Conservation (phyloP, 2,113 vertebrate genomes). For the Misgurnus mizolepis region DNA sequence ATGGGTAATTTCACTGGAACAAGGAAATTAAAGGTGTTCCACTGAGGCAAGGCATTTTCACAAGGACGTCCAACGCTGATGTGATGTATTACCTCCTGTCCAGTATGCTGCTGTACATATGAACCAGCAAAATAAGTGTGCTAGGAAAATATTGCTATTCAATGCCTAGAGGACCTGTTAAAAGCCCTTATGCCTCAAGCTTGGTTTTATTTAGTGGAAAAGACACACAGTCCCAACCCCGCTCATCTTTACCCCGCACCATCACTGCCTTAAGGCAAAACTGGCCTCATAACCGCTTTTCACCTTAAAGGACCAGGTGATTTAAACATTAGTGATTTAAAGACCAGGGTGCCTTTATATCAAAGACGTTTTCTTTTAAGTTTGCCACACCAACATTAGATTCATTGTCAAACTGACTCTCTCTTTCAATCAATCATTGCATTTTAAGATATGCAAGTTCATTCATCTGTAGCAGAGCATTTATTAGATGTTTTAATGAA, state of each 20-base stretch:
- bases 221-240: background rate
- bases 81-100: background rate
- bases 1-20: background rate
- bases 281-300: background rate
- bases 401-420: background rate
- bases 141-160: background rate
- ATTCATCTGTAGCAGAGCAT: background rate
- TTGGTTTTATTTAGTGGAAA: background rate
- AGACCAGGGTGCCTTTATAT: background rate
- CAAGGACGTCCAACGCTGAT: background rate
- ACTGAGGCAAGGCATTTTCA: background rate
- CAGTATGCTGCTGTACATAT: background rate
- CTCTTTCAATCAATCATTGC: background rate
- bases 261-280: constrained; percentile 20
- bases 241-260: constrained; percentile 2
- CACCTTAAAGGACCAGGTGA: background rate
- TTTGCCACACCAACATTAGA: constrained; percentile 5
- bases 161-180: background rate
- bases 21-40: constrained; percentile 20
- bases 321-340: background rate
- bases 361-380: background rate
- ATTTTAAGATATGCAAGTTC: background rate
- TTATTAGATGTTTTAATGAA: background rate
- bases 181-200: background rate
- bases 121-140: background rate